These are phyloP conservation scores for Haemorhous mexicanus DNA, from an alignment of 2,113 vertebrate species.

Conservation along the genomic window DNA sequence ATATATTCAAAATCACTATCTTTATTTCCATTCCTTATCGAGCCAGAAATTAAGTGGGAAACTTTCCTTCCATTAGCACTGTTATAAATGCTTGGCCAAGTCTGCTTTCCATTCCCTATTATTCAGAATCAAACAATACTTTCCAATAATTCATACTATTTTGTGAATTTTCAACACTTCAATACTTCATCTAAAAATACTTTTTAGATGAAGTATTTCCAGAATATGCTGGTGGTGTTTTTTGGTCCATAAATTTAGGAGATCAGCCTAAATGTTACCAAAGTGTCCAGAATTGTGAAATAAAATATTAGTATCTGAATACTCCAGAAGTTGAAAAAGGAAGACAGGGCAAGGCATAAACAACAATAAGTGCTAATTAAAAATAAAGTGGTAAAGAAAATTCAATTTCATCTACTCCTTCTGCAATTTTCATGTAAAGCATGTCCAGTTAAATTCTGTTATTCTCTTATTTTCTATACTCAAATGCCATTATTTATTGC, in stretches of 20 bases:
- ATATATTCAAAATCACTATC: background rate
- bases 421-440: background rate
- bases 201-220: background rate
- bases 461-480: background rate
- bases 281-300: background rate
- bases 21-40: background rate
- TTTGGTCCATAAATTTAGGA: background rate
- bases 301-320: background rate
- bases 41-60: background rate
- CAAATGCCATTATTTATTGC: background rate
- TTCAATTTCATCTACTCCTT: background rate
- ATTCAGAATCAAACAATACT: background rate
- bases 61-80: background rate
- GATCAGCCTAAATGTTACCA: background rate
- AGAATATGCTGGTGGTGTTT: background rate
- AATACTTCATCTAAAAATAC: too few relatives aligned
- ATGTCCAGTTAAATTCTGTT: background rate
- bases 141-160: background rate
- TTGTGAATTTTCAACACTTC: background rate
- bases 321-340: background rate
- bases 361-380: background rate
- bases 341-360: background rate
- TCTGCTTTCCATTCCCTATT: background rate
- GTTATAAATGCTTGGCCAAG: background rate
- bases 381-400: background rate